Evolutionary conservation across 1,140 invertebrate genomes (phyloP), one percentile per base, ranked within the genome.

Genomic region (Solen grandis): DNA sequence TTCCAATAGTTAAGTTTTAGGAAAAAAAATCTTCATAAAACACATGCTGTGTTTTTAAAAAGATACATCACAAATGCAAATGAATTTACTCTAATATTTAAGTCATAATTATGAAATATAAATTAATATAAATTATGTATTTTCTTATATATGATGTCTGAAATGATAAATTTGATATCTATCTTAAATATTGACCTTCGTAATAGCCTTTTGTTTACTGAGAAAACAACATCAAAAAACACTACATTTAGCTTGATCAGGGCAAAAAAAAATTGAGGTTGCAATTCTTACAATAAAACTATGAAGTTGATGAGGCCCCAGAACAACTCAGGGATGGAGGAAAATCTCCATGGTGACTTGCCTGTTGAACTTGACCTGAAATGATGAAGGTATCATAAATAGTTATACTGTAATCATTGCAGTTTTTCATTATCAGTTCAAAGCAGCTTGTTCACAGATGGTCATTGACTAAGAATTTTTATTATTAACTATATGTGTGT

Each of bases 281-380:
- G 25, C 52, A 89, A n/a, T n/a, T n/a, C 88, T 88, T 81, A 89
- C 88, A 89, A 89, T 22, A 89, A 63, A 16, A 89, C 79, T 29
- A 89, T 76, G 63, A 89, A 88, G 66, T 89, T 89, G 54, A 89
- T 84, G 50, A 88, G 66, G 16, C 87, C 86, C 87, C 87, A 89
- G 68, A 89, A 85, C 16, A 88, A 22, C 36, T 89, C 88, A 74
- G 86, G 54, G 54, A 89, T 83, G 52, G 83, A 50, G 16, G 85
- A 86, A n/a, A 89, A 65, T 52, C 88, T 41, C 88, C 88, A 89
- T 84, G 81, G 83, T 38, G 88, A 87, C 57, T 82, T 0, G 86
- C 87, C 3, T 87, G 81, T 41, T 86, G 52, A 27, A 89, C 70
- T 62, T 86, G 60, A 46, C 88, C 88, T 89, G 74, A 62, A 83